These are phyloP conservation scores for Ctenomys sociabilis DNA, from an alignment of 2,113 vertebrate species.

Conservation along the genomic window DNA sequence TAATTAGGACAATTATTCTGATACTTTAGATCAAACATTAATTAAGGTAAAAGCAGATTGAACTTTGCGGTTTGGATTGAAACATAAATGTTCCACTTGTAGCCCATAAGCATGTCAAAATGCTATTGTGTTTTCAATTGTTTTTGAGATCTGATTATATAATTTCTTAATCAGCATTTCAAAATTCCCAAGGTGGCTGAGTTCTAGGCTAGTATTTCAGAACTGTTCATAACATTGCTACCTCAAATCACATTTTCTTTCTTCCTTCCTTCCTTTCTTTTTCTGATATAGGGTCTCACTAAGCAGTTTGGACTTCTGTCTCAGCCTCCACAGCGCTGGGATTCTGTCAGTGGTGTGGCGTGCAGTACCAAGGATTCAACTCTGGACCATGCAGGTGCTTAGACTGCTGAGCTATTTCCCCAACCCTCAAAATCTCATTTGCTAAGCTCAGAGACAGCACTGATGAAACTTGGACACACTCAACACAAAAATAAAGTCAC, in stretches of 20 bases:
- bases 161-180: conserved; percentile 54
- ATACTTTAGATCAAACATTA: conserved; percentile 80
- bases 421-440: conserved; percentile 43
- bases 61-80: conserved; percentile 35
- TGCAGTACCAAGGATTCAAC: too few species aligned
- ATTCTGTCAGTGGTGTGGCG: too few species aligned
- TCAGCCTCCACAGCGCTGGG: too few species aligned
- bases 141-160: conserved; percentile 57
- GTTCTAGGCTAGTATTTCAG: conserved; percentile 36
- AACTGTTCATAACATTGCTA: background rate
- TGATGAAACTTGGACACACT: conserved; percentile 22
- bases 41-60: conserved; percentile 79
- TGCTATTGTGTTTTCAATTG: conserved; percentile 30
- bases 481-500: conserved; percentile 46
- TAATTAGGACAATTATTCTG: conserved; percentile 77
- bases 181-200: conserved; percentile 13
- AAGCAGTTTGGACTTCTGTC: too few species aligned
- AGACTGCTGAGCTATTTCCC: too few species aligned
- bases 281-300: too few species aligned
- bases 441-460: conserved; percentile 3
- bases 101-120: conserved; percentile 55
- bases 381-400: too few species aligned
- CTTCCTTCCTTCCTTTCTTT: too few species aligned
- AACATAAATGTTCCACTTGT: conserved; percentile 65
- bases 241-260: background rate